Conservation (phyloP, 1,140 invertebrate genomes). For the Drosophila simulans region DNA sequence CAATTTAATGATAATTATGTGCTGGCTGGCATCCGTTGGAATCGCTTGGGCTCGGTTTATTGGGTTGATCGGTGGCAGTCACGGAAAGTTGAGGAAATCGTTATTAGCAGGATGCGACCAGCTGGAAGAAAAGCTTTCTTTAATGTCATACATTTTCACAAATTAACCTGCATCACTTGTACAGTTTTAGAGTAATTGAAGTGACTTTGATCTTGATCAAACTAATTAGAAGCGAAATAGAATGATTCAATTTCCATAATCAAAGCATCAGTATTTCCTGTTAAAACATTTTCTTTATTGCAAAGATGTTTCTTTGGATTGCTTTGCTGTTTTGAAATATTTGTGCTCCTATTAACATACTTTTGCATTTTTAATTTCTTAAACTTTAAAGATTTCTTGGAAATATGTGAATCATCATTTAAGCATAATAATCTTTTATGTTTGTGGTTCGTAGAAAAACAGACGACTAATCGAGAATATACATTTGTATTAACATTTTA, state of each 20-base stretch:
- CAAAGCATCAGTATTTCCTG: too few species aligned
- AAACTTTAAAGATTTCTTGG: neutral
- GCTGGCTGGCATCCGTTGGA: slow-evolving; percentile 11
- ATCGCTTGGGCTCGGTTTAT: slow-evolving; percentile 3
- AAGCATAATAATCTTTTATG: too few species aligned
- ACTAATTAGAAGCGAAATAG: too few species aligned
- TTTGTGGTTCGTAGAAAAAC: too few species aligned
- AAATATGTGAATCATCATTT: neutral
- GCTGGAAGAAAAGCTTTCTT: neutral
- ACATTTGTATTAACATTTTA: too few species aligned
- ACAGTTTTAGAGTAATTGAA: neutral
- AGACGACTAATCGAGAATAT: too few species aligned
- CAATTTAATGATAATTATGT: neutral
- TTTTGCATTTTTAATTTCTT: neutral
- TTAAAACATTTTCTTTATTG: neutral
- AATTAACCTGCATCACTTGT: neutral
- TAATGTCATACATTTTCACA: neutral
- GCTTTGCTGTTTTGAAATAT: neutral
- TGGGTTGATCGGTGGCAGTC: slow-evolving; percentile 4
- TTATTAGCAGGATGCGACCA: neutral
- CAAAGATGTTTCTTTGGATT: neutral
- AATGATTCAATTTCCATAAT: too few species aligned
- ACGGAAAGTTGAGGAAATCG: slow-evolving; percentile 2
- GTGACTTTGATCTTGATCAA: neutral
- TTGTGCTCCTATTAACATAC: neutral